Conservation (phyloP, 35 echinoderm and acorn worm genomes). For the Ophiothrix spiculata region DNA sequence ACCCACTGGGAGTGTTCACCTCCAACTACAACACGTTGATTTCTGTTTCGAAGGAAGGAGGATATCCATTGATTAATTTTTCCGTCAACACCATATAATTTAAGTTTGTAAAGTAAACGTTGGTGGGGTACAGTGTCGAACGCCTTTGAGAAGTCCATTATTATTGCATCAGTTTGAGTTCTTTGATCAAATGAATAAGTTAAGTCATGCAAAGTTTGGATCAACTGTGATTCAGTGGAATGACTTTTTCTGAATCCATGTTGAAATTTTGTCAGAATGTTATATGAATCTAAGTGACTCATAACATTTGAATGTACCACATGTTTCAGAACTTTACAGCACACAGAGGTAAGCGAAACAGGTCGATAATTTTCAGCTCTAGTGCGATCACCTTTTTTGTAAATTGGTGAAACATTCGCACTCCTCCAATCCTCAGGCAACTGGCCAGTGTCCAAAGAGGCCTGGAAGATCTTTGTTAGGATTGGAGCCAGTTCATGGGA, state of each 20-base stretch:
- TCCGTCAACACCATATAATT: neutral
- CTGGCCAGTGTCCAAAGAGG: neutral
- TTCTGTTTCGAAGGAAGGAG: neutral
- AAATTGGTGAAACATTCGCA: neutral
- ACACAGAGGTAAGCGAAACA: neutral
- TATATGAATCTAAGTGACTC: neutral
- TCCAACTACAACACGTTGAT: neutral
- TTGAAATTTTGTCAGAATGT: neutral
- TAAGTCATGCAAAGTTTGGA: neutral
- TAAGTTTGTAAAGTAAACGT: neutral
- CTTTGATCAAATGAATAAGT: neutral
- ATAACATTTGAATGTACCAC: neutral
- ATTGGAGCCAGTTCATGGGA: neutral
- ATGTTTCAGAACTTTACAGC: neutral
- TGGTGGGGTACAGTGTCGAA: conserved; percentile 1
- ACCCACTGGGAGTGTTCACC: conserved; percentile 29
- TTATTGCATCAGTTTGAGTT: neutral
- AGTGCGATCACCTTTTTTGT: no score
- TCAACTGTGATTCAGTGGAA: neutral
- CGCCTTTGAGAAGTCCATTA: neutral
- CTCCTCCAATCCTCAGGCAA: neutral
- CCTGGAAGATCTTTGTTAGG: neutral
- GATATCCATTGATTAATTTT: neutral
- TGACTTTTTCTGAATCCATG: neutral
- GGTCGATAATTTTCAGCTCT: neutral